Evolutionary conservation across 2,888 invertebrate species (phyloP).

Genomic region (Adineta ricciae): DNA sequence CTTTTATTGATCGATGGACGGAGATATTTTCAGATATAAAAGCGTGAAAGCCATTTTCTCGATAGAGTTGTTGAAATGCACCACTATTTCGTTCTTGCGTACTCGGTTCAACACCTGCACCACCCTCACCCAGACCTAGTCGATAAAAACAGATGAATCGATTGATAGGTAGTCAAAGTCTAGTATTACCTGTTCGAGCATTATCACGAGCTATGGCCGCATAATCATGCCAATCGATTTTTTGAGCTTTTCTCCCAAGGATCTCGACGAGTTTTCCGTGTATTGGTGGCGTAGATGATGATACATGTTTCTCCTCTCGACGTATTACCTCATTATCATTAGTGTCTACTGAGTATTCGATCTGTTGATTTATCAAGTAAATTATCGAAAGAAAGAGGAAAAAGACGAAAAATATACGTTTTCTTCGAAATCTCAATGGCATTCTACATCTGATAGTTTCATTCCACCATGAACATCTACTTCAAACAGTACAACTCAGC

Average conservation of each 20-base stretch:
- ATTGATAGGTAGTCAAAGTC: not conserved
- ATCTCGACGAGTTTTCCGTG: not conserved
- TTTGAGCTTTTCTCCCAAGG: not conserved
- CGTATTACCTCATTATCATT: too few species aligned
- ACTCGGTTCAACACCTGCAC: not conserved
- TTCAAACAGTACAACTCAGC: not conserved
- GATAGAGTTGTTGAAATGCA: not conserved
- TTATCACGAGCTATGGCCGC: not conserved
- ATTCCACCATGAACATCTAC: not conserved
- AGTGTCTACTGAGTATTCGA: too few species aligned
- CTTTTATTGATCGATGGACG: conserved; percentile 65
- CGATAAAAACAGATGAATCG: not conserved
- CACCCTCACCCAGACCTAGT: not conserved
- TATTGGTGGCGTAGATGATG: not conserved
- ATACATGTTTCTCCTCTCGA: not conserved
- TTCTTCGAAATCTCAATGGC: not conserved
- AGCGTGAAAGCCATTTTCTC: conserved; percentile 73
- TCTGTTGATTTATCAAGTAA: too few species aligned
- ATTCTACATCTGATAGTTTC: not conserved
- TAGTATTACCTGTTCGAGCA: not conserved
- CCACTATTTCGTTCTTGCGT: not conserved
- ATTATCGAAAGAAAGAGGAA: too few species aligned
- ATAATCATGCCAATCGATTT: not conserved
- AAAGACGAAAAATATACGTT: not conserved
- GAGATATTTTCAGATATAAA: conserved; percentile 79